Base-by-base conservation (phyloP, 2,888 invertebrate species). In the Alviniconcha strummeri region DNA sequence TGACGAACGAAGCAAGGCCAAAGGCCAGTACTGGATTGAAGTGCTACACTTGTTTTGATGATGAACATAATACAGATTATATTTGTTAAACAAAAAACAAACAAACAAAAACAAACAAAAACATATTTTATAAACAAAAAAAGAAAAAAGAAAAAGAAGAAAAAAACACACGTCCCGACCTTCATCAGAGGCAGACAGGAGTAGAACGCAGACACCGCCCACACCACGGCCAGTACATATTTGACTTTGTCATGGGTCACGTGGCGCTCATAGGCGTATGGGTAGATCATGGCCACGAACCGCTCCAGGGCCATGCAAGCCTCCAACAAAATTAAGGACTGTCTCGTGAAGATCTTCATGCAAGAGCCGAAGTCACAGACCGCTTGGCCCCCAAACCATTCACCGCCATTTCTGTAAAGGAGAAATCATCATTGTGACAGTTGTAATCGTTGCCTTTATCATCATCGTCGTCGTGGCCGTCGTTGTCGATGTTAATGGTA, bases 251-350 rank as follows among this genome's bases (percentile, higher is more conserved):
- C 85, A 17, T 89, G 87, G 13, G 91, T 91, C 64, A 92, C 87
- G 54, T 86, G 87, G 69, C 90, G 85, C 72, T 91, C 91, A 87
- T 93, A 92, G 85, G 90, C 91, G 86, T 93, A 93, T 13, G 92
- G 89, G 83, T 90, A 92, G 56, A 90, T 85, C 36, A 94, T 90
- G 55, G 93, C 92, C 5, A 93, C 85, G 79, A 91, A 90, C 3
- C 94, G 87, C 85, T 94, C 94, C 11, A 94, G 69, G 19, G 94
- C 93, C 93, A 94, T 92, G 74, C 90, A 88, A 76, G 92, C 92
- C n/a, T 93, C 93, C 54, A 94, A 89, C 57, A 92, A 87, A 5
- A 93, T 94, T 1, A 92, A 93, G 71, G 93, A 89, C 67, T 93
- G 85, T 4, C 93, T 92, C 84, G 93, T 91, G 69, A 88, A 89